Percentiles rank a stretch among this genome's conserved stretches.
Conservation (phyloP, 2,797 vertebrate genomes). For the Sibirionetta formosa region DNA sequence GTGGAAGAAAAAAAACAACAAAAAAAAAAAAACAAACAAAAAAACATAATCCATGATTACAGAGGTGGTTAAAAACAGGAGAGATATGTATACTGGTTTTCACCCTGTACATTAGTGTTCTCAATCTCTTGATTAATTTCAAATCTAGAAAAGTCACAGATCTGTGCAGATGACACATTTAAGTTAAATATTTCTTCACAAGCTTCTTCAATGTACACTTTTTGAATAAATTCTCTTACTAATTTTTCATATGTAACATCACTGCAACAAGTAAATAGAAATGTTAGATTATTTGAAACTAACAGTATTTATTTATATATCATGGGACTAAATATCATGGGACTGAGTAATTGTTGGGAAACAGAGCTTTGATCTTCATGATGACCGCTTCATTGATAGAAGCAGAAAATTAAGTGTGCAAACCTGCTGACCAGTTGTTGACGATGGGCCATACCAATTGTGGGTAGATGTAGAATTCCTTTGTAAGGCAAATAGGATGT, state of each 20-base stretch:
- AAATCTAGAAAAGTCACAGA: too few species aligned
- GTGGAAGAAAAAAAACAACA: too few species aligned
- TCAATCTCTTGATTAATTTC: too few species aligned
- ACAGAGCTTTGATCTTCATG: neutral
- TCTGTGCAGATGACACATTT: neutral
- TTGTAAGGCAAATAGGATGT: neutral
- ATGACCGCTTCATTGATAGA: neutral
- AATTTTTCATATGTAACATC: neutral
- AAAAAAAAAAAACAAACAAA: too few species aligned
- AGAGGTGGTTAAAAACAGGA: too few species aligned
- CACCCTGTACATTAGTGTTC: too few species aligned
- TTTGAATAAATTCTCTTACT: neutral
- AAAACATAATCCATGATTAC: too few species aligned
- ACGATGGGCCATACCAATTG: fast-evolving
- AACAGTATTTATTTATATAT: neutral
- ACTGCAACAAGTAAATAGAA: neutral
- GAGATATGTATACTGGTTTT: too few species aligned
- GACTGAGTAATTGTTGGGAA: neutral
- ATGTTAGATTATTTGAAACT: too few species aligned
- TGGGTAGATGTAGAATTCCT: neutral
- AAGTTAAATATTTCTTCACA: neutral
- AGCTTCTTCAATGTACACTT: too few species aligned
- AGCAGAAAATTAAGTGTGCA: neutral
- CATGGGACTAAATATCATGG: neutral
- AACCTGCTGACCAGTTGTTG: neutral